Evolutionary conservation across 1,140 invertebrate species (phyloP), one percentile per base, ranked within the genome.

Genomic region (Cepaea nemoralis): DNA sequence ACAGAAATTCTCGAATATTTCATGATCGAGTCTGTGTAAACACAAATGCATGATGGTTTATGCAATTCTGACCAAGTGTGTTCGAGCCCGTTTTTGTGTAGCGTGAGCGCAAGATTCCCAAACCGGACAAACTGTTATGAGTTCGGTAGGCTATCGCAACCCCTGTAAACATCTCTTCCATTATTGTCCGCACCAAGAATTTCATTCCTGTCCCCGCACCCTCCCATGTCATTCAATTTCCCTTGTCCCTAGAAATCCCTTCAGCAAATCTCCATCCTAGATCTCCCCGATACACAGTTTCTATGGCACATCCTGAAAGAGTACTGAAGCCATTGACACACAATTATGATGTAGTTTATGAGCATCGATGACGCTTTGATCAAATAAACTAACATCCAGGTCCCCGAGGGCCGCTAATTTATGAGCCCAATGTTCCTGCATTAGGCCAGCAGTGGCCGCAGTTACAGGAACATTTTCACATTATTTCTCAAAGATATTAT

Each of bases 301-400:
- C 59, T 63, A 63, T 63, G n/a, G n/a, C 59, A 22, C 35, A 37
- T 42, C 69, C 35, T 19, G 69, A 70, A 70, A 37, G 73, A 55
- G 27, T 45, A 40, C 16, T 50, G 35, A 75, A 39, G 73, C 48
- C 75, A 77, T 77, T 77, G 75, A 39, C 75, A 77, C 48, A 50
- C 59, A 33, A 77, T 77, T 77, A 77, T 55, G 59, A 63, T 55
- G 48, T 77, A 39, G 50, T 77, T 77, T 77, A 77, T 35, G 75
- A 77, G 50, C 48, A 3, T 48, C 75, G 48, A 55, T 77, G 75
- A 77, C 75, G 37, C 39, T 77, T 59, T 40, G 75, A 77, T 77
- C 75, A 55, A 77, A 77, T 66, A 50, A 77, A 63, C 75, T 40
- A 59, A 45, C 31, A 33, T 35, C n/a, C 48, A 24, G 8, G 55